Base-by-base conservation (phyloP, 1,140 invertebrate genomes). In the Parasteatoda tepidariorum region DNA sequence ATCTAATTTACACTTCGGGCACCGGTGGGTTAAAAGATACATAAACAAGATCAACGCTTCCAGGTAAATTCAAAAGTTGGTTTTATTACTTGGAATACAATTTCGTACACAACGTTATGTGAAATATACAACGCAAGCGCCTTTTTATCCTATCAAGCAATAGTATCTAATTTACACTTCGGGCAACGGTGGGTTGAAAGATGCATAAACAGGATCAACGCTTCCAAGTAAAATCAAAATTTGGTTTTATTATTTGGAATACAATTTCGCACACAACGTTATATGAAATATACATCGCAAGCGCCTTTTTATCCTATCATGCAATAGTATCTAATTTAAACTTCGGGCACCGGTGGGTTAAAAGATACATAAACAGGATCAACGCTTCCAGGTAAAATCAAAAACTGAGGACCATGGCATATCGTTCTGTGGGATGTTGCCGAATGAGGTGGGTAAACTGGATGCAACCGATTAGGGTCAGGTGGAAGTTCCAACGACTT, bases 341-440 rank as follows among this genome's bases (percentile, higher is more conserved):
- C n/a, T 48, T 9, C 1, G 18, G 38, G 38, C 4, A 18, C 9
- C n/a, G 57, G 57, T 1, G 57, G 24, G 11, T n/a, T 7, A 26
- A 31, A 74, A 3, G 55, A 24, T n/a, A 61, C 22, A 5, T 74
- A 24, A 18, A 76, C 15, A 3, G 74, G 59, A 15, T 76, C 74
- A n/a, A 76, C 33, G 5, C 59, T 24, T 3, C 74, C 74, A 64
- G 74, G 74, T 6, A 76, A 26, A 6, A 76, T 0, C 7, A 76
- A 4, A 3, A 76, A 6, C 15, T 76, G 59, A 3, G 24, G 38
- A 22, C 7, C 68, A 24, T 33, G 30, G 18, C 22, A 15, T 22
- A 59, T 7, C 7, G 24, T n/a, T 26, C 57, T 59, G 1, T 13
- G 57, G 0, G 18, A 26, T 26, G 64, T 30, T 33, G 13, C 34